Evolutionary conservation across 2,113 vertebrate species (phyloP), one percentile per base, ranked within the genome.

Genomic region (Dicentrarchus labrax): DNA sequence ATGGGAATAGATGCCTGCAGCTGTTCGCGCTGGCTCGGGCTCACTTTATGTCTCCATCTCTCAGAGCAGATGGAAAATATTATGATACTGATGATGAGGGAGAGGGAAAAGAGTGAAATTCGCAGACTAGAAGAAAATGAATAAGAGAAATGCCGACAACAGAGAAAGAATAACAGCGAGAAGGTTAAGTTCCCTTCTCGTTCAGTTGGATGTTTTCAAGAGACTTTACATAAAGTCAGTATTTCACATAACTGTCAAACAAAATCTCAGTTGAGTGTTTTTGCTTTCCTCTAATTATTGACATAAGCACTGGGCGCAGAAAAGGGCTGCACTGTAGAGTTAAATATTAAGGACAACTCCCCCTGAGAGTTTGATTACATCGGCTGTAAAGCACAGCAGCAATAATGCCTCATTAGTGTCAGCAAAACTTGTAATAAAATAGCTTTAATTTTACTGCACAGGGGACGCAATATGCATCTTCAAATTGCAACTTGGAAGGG

Each of bases 21-120:
- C 92, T 91, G 91, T 89, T 93, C 78, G 36, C 60, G 84, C 85
- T 85, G 88, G 90, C 86, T 88, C 38, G 0, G 59, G 24, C 83
- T 86, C 66, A 78, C 82, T 89, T 94, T 91, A 90, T 91, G 85
- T 91, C 89, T 90, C 86, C 75, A 80, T 93, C 79, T 85, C 84
- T 82, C 76, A 69, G 81, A 91, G 85, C 91, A 90, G 90, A 93
- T 89, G 87, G 90, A 92, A 93, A 92, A 92, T 90, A 92, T 94
- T 90, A 93, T 84, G 91, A 90, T 91, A 67, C 84, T 75, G 84
- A 91, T 88, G 89, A 90, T 86, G 87, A 83, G 83, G 64, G 75
- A 76, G 86, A 85, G 39, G 61, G 74, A 85, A 45, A 79, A 53
- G 45, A 65, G 75, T 43, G 65, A 85, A 62, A 76, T 17, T 47